phyloP scores from a whole-genome alignment of 2,113 vertebrate species.

The Sinocyclocheilus grahami region DNA sequence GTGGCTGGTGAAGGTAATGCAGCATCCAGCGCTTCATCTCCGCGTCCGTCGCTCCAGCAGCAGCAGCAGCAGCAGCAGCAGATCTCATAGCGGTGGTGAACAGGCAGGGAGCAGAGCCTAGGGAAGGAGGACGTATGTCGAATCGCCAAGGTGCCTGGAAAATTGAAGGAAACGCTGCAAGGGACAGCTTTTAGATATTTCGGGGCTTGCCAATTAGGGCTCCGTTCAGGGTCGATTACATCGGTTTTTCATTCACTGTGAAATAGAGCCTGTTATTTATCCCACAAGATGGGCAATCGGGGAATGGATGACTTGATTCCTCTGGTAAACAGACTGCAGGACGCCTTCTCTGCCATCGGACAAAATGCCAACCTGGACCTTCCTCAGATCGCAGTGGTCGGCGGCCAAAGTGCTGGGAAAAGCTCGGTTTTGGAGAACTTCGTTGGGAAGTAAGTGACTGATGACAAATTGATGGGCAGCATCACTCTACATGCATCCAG shows the following conservation, averaged over 20 bases:
- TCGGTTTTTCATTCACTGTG: constrained; percentile 43
- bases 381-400: constrained; percentile 96
- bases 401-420: constrained; percentile 94
- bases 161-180: neutral
- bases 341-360: constrained; percentile 91
- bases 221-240: neutral
- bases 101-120: constrained; percentile 3
- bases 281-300: constrained; percentile 86
- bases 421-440: constrained; percentile 98
- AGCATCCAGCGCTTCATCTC: neutral
- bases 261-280: neutral
- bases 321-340: constrained; percentile 90
- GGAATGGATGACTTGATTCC: constrained; percentile 97
- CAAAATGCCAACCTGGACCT: constrained; percentile 90
- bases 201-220: constrained; percentile 8
- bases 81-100: neutral
- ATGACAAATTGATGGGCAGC: neutral
- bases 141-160: neutral
- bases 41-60: constrained; percentile 10
- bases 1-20: neutral
- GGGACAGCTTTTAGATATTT: constrained; percentile 16
- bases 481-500: neutral
- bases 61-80: neutral
- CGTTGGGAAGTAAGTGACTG: constrained; percentile 85
- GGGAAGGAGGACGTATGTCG: neutral